Percentiles rank a stretch among this genome's conserved stretches.
Evolutionary conservation across 2,888 invertebrate species (phyloP).

Genomic region (Dugesia japonica): DNA sequence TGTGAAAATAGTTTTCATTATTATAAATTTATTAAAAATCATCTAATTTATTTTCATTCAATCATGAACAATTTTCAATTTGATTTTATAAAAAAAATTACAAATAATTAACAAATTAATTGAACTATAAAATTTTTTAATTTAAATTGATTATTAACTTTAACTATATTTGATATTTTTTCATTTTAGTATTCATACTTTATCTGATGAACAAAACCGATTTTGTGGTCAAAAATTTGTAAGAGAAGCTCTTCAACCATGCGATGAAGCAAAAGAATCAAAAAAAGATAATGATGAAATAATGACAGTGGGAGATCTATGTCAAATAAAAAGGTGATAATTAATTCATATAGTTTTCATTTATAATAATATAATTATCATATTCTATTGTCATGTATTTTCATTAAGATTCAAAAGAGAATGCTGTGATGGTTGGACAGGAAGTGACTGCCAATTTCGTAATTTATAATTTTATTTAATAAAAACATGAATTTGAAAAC

Average conservation of each 20-base stretch:
- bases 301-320: not conserved
- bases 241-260: not conserved
- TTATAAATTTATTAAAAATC: too few species aligned
- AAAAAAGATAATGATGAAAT: not conserved
- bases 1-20: too few species aligned
- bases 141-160: not conserved
- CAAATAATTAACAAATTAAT: not conserved
- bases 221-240: not conserved
- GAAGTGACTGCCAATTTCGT: not conserved
- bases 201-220: not conserved
- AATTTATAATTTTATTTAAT: not conserved
- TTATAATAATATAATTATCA: not conserved
- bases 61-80: not conserved
- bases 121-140: not conserved
- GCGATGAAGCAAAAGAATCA: not conserved
- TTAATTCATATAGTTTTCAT: not conserved
- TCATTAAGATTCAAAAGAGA: not conserved
- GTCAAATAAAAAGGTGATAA: not conserved
- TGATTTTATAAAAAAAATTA: not conserved
- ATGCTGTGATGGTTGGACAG: not conserved
- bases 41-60: not conserved
- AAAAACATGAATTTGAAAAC: too few species aligned
- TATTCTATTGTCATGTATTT: not conserved
- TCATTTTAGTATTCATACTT: not conserved
- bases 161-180: not conserved